These are phyloP conservation scores for Tinea trinotella DNA, from an alignment of 2,888 invertebrate species.

Conservation along the genomic window DNA sequence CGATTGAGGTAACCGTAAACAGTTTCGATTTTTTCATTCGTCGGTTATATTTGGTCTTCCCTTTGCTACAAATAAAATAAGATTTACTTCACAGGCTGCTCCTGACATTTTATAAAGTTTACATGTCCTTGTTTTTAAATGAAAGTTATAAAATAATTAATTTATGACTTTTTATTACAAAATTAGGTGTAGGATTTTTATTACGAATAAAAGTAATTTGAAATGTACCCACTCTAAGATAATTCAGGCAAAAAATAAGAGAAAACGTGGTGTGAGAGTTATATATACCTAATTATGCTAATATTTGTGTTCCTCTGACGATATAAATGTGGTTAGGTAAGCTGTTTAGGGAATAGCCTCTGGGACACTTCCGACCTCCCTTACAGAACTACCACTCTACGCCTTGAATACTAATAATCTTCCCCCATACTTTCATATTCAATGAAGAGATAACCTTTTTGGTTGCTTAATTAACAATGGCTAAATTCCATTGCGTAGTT, in stretches of 20 bases:
- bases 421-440: slow-evolving; percentile 40
- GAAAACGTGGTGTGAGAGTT: not conserved
- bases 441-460: slow-evolving; percentile 44
- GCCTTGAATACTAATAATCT: slow-evolving; percentile 52
- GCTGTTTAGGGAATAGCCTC: slow-evolving; percentile 61
- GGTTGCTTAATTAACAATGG: slow-evolving; percentile 39
- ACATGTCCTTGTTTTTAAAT: no score
- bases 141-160: no score
- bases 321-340: slow-evolving; percentile 63
- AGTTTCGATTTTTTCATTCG: no score
- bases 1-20: no score
- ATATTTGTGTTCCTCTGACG: slow-evolving; percentile 54
- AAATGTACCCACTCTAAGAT: not conserved
- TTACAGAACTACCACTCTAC: slow-evolving; percentile 53
- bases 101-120: no score
- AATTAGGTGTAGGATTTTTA: no score
- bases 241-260: not conserved
- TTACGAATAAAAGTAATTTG: not conserved
- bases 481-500: slow-evolving; percentile 21
- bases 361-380: slow-evolving; percentile 48
- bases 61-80: no score
- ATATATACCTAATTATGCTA: slow-evolving; percentile 48
- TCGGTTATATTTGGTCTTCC: no score
- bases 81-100: no score
- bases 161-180: no score